phyloP scores from a whole-genome alignment of 2,113 vertebrate genomes.

The Accipiter cooperii region DNA sequence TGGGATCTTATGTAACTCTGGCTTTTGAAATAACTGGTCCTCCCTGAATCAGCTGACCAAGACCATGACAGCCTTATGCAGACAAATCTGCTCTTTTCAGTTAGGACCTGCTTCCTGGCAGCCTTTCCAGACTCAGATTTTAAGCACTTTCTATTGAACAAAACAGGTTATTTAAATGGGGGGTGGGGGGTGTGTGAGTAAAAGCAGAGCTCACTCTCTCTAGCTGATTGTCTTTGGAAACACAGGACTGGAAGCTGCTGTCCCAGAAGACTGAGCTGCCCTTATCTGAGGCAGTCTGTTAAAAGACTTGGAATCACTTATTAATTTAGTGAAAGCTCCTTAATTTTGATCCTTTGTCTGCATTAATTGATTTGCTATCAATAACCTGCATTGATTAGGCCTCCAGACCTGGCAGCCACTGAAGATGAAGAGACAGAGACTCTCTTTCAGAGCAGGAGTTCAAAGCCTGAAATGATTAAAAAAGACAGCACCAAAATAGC shows the following conservation, averaged over 20 bases:
- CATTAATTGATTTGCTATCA: conserved; percentile 72
- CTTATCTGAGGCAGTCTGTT: conserved; percentile 63
- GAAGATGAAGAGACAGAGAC: conserved; percentile 50
- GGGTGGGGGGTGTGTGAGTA: not conserved
- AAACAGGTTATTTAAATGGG: conserved; percentile 22
- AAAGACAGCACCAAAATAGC: conserved; percentile 33
- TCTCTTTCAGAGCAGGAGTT: conserved; percentile 56
- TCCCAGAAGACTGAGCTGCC: conserved; percentile 57
- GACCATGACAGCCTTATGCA: not conserved
- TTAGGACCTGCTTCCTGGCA: not conserved
- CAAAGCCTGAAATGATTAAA: conserved; percentile 60
- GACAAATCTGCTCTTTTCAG: conserved; percentile 23
- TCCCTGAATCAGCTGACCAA: not conserved
- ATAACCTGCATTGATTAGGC: conserved; percentile 67
- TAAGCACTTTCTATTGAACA: conserved; percentile 10
- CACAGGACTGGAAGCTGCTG: conserved; percentile 1
- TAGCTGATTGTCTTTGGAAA: conserved; percentile 46
- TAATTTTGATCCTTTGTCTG: conserved; percentile 65
- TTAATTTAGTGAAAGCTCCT: conserved; percentile 70
- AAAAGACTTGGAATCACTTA: conserved; percentile 66
- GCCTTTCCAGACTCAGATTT: conserved; percentile 7
- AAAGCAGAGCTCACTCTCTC: not conserved
- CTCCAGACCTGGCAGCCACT: conserved; percentile 37
- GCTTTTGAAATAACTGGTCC: not conserved
- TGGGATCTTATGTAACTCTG: not conserved